Conservation (phyloP, 2,888 invertebrate species). For the Xestia rhomboidea region DNA sequence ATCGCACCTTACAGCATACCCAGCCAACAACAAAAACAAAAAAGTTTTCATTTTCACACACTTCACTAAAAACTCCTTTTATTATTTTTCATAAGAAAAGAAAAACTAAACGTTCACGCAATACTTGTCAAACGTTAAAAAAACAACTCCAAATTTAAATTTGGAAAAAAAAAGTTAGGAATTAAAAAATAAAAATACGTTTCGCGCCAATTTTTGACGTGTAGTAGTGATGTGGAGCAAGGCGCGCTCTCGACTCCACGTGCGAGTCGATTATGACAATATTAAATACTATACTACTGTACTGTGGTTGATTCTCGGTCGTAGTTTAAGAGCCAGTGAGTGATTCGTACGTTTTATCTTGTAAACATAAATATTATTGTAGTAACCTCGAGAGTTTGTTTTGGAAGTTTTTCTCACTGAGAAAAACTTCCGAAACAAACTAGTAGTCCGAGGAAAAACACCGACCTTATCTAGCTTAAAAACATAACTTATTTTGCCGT, state of each 20-base stretch:
- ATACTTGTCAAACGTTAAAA: constrained; percentile 1
- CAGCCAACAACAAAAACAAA: constrained; percentile 78
- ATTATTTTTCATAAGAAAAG: constrained; percentile 28
- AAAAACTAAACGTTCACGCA: constrained; percentile 6
- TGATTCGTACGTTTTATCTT: constrained; percentile 40
- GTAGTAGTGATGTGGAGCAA: constrained; percentile 63
- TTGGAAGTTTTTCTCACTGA: background rate
- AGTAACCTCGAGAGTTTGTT: background rate
- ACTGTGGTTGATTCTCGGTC: constrained; percentile 56
- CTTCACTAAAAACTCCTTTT: constrained; percentile 50
- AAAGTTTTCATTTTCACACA: constrained; percentile 75
- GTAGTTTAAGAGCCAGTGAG: constrained; percentile 36
- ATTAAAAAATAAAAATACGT: constrained; percentile 42
- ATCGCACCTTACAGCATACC: constrained; percentile 81
- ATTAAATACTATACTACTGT: constrained; percentile 68
- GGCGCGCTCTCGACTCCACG: constrained; percentile 72
- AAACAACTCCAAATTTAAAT: constrained; percentile 7
- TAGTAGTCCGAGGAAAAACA: background rate
- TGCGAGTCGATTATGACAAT: constrained; percentile 70
- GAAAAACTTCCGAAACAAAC: no score
- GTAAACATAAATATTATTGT: background rate
- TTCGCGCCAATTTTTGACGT: constrained; percentile 74
- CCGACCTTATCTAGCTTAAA: background rate
- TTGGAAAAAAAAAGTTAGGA: constrained; percentile 16
- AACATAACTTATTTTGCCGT: background rate